Evolutionary conservation across 2,797 vertebrate species (phyloP).

Genomic region (Anas acuta): DNA sequence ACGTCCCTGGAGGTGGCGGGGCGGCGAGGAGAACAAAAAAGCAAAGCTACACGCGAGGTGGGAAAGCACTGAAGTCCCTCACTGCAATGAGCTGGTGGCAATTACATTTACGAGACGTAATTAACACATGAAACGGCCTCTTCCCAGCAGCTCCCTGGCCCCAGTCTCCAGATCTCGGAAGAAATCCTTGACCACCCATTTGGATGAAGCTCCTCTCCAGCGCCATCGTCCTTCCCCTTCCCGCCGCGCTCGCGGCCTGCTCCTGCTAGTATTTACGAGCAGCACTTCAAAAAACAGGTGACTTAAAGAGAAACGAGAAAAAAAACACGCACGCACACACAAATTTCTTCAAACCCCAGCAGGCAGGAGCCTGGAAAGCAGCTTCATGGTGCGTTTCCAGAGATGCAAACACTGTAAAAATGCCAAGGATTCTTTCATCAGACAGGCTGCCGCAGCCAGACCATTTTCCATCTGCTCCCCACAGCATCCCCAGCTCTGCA

Average conservation of each 20-base stretch:
- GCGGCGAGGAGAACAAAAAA: neutral
- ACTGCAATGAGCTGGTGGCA: neutral
- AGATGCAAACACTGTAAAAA: slow-evolving; percentile 72
- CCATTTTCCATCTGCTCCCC: slow-evolving; percentile 75
- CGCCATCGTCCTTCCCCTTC: neutral
- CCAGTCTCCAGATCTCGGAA: neutral
- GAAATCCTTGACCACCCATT: slow-evolving; percentile 33
- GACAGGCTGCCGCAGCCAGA: slow-evolving; percentile 68
- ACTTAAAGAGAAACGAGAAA: slow-evolving; percentile 20
- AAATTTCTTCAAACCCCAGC: slow-evolving; percentile 61
- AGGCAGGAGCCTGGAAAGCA: slow-evolving; percentile 66
- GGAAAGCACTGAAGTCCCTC: neutral
- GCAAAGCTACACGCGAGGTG: neutral
- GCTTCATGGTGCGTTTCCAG: slow-evolving; percentile 64
- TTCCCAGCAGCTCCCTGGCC: slow-evolving; percentile 9
- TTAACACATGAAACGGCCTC: slow-evolving; percentile 58
- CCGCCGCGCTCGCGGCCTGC: neutral
- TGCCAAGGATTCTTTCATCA: slow-evolving; percentile 76
- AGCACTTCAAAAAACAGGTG: slow-evolving; percentile 49
- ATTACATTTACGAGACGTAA: slow-evolving; percentile 48
- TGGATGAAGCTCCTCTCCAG: slow-evolving; percentile 13
- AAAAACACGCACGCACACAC: neutral
- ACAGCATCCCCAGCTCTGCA: slow-evolving; percentile 62
- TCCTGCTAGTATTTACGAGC: neutral
- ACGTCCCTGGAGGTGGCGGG: neutral